phyloP scores from a whole-genome alignment of 2,888 invertebrate species.

The Bombylius major region DNA sequence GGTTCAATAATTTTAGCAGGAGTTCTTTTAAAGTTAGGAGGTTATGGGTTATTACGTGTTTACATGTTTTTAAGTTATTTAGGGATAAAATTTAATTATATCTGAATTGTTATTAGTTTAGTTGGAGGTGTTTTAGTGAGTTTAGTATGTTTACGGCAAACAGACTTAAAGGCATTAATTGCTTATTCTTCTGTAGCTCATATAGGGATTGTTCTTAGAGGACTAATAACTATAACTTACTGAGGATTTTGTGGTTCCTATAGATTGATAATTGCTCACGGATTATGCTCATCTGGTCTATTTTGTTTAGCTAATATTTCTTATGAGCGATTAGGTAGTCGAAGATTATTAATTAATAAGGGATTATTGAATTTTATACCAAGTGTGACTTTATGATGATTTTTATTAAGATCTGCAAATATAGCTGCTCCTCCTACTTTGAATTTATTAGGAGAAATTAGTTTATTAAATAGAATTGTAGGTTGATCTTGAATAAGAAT shows the following conservation, averaged over 20 bases:
- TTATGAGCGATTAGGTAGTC: conserved; percentile 48
- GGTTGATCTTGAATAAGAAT: conserved; percentile 40
- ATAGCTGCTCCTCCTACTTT: conserved; percentile 54
- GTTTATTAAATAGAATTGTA: conserved; percentile 47
- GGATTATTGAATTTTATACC: conserved; percentile 48
- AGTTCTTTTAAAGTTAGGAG: conserved; percentile 58
- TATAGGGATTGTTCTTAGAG: conserved; percentile 49
- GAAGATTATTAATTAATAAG: conserved; percentile 50
- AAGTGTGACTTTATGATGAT: conserved; percentile 47
- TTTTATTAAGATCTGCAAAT: conserved; percentile 50
- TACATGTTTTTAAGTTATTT: conserved; percentile 39
- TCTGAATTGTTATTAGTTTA: conserved; percentile 43
- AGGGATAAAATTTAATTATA: conserved; percentile 40
- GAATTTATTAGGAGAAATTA: conserved; percentile 52
- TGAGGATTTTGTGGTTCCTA: conserved; percentile 42
- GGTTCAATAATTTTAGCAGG: conserved; percentile 65
- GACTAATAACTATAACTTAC: conserved; percentile 43
- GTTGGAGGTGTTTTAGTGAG: conserved; percentile 47
- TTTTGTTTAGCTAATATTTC: conserved; percentile 53
- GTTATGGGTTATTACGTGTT: conserved; percentile 52
- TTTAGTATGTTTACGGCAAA: conserved; percentile 52
- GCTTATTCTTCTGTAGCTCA: conserved; percentile 63
- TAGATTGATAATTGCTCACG: conserved; percentile 51
- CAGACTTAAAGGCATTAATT: conserved; percentile 59
- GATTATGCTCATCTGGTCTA: conserved; percentile 50